phyloP scores from a whole-genome alignment of 2,888 invertebrate species.

The Aelia acuminata region DNA sequence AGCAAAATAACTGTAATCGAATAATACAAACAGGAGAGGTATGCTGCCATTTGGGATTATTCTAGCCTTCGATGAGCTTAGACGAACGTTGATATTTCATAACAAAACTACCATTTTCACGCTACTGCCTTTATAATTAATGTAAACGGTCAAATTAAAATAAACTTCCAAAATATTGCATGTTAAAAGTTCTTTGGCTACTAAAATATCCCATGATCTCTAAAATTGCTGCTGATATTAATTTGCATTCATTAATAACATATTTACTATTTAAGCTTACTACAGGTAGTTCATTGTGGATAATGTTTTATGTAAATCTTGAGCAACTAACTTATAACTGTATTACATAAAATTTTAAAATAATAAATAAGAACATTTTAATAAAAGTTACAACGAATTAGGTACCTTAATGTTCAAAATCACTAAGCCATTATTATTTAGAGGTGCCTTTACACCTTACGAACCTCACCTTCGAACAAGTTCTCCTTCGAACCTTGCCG shows the following conservation, averaged over 20 bases:
- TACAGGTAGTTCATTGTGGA: background rate
- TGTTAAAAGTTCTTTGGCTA: background rate
- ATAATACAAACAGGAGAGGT: conserved; percentile 16
- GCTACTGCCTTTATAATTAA: conserved; percentile 7
- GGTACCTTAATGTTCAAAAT: too few relatives aligned
- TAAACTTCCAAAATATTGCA: background rate
- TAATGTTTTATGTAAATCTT: background rate
- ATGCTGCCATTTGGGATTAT: conserved; percentile 18
- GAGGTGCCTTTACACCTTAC: too few relatives aligned
- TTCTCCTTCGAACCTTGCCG: too few relatives aligned
- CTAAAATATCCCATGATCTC: background rate
- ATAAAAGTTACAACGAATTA: background rate
- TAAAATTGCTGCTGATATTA: background rate
- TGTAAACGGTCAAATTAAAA: conserved; percentile 29
- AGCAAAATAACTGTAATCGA: background rate
- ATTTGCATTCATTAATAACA: background rate
- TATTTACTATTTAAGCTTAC: background rate
- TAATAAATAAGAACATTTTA: background rate
- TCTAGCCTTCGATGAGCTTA: background rate
- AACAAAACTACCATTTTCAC: conserved; percentile 49
- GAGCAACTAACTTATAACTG: background rate
- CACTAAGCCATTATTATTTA: background rate
- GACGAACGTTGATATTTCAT: conserved; percentile 47
- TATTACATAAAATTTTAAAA: background rate
- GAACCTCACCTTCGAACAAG: too few relatives aligned